Base-by-base conservation (phyloP, 2,888 invertebrate genomes). In the Drosophila kambysellisi region DNA sequence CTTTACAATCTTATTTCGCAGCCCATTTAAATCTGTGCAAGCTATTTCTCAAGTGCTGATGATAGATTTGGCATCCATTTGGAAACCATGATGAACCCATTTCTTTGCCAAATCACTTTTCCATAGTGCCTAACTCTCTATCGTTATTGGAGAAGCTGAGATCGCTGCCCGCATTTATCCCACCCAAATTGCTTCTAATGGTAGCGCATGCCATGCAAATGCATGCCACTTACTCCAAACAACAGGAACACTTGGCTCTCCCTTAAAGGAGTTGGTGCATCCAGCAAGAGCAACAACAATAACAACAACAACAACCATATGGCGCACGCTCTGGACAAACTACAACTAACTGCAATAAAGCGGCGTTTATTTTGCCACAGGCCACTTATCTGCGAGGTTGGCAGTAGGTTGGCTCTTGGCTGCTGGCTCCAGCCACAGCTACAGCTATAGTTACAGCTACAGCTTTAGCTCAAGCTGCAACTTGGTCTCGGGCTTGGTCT, bases 331-430 rank as follows among this genome's bases (percentile, higher is more conserved):
- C 54, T 71, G 68, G 79, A 88, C 89, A 82, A 89, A 89, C 83
- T 88, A 70, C 88, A 82, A 78, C 75, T 76, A 88, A 89, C 82
- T 85, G 88, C 85, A 74, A 88, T 88, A 89, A 86, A 89, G 85
- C 85, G 85, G 85, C 90, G 90, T 86, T 89, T 86, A 86, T 86
- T 86, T 86, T 88, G 85, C 85, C 90, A 82, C 86, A 89, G 85
- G 85, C 90, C 85, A 86, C 85, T 86, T 86, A 86, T 89, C 90
- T 87, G 83, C 64, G 73, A 88, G 78, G 88, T 84, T 89, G 83
- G 74, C 83, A 83, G 65, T 87, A 80, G 81, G 86, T 57, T 57
- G 57, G 30, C 41, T 41, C 78, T 61, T 62, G 70, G 51, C 82
- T 83, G 71, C 64, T 61, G 67, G 56, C 70, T 67, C 15, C 61